These are phyloP conservation scores for Macrosteles quadrilineatus DNA, from an alignment of 1,140 invertebrate genomes.

Conservation along the genomic window DNA sequence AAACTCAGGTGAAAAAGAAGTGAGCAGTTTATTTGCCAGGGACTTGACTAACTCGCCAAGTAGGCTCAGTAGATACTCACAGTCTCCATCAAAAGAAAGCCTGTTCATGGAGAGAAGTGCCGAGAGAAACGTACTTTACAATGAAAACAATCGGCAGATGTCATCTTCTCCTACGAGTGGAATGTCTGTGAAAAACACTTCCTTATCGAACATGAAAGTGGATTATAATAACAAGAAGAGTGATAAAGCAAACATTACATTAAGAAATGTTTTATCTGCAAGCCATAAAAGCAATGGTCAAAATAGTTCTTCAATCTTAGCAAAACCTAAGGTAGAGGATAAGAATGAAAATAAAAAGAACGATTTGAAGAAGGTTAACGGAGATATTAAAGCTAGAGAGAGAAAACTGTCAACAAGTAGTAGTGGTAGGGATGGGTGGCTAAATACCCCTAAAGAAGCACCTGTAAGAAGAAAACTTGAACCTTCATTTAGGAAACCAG, in stretches of 20 bases:
- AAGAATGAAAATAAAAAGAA: conserved; percentile 4
- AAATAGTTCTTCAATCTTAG: not conserved
- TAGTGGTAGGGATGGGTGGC: conserved; percentile 40
- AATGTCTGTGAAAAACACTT: not conserved
- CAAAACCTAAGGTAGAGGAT: not conserved
- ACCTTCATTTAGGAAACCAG: conserved; percentile 4
- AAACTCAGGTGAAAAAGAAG: not conserved
- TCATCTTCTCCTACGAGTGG: conserved; percentile 13
- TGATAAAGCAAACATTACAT: not conserved
- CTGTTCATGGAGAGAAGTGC: conserved; percentile 1
- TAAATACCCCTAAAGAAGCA: conserved; percentile 39
- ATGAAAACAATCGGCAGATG: conserved; percentile 6
- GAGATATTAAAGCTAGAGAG: conserved; percentile 7
- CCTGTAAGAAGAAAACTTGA: conserved; percentile 18
- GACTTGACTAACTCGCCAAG: conserved; percentile 3
- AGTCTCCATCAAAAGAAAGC: conserved; percentile 13
- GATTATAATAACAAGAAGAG: not conserved
- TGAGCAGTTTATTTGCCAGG: not conserved
- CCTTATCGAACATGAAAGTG: not conserved
- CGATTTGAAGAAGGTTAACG: conserved; percentile 2
- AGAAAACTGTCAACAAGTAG: conserved; percentile 26
- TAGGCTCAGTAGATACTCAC: conserved; percentile 8
- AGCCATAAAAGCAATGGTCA: not conserved
- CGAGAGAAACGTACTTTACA: not conserved
- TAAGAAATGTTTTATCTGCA: not conserved